These are phyloP conservation scores for Cherax quadricarinatus DNA, from an alignment of 1,140 invertebrate species.

Conservation along the genomic window DNA sequence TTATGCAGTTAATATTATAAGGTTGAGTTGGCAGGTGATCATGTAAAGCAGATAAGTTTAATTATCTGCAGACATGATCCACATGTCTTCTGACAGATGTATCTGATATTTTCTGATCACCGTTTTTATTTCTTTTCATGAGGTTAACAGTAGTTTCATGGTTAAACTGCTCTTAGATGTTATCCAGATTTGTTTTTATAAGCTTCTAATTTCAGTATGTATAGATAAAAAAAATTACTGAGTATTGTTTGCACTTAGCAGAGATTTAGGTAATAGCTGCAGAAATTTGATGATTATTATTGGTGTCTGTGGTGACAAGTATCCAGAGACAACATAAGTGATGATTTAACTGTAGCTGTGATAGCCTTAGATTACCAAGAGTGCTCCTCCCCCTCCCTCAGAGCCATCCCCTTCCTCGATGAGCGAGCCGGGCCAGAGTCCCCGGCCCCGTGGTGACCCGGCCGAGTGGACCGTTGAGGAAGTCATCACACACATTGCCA, in stretches of 20 bases:
- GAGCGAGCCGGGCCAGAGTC: constrained; percentile 56
- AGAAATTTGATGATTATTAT: neutral
- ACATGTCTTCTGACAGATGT: neutral
- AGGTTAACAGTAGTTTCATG: no score
- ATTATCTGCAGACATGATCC: neutral
- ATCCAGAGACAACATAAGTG: neutral
- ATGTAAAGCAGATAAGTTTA: neutral
- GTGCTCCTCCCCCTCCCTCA: constrained; percentile 1
- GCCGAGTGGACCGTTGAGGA: constrained; percentile 95
- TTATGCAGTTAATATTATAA: neutral
- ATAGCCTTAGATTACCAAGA: constrained; percentile 6
- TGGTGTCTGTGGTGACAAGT: neutral
- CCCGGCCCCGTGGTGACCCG: constrained; percentile 80
- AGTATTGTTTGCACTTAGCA: neutral
- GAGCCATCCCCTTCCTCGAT: constrained; percentile 33
- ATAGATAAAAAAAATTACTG: neutral
- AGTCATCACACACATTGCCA: constrained; percentile 92
- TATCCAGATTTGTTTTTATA: neutral
- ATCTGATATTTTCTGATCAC: neutral
- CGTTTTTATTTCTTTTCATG: neutral
- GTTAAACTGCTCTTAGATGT: neutral
- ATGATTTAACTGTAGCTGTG: neutral
- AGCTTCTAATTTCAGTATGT: neutral
- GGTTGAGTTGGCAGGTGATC: neutral
- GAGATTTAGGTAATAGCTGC: neutral